A percentile compares a stretch with the other conserved stretches of the same genome.
Conservation (phyloP, 1,140 invertebrate genomes). For the Stenopsyche tienmushanensis region DNA sequence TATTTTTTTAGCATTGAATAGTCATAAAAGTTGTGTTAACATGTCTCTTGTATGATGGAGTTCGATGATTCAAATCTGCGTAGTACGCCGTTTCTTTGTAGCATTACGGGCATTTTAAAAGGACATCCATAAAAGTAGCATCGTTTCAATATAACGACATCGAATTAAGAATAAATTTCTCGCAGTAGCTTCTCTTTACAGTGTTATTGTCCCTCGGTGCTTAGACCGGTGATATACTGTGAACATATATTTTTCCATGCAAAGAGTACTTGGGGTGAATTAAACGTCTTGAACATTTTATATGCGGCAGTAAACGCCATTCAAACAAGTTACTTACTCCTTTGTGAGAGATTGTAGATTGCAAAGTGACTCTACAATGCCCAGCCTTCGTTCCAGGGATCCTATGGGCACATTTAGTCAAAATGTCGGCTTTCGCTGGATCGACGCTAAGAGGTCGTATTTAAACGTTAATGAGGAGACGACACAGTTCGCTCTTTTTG, state of each 20-base stretch:
- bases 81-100: too few relatives aligned
- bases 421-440: slow-evolving; percentile 3
- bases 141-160: too few relatives aligned
- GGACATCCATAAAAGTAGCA: too few relatives aligned
- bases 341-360: slow-evolving; percentile 20
- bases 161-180: too few relatives aligned
- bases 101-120: too few relatives aligned
- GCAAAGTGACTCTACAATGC: slow-evolving; percentile 4
- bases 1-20: too few relatives aligned
- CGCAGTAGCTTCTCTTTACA: too few relatives aligned
- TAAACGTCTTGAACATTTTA: slow-evolving; percentile 39
- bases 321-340: slow-evolving; percentile 32
- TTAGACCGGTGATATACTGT: slow-evolving; percentile 7
- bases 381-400: slow-evolving; percentile 5
- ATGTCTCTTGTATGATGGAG: too few relatives aligned
- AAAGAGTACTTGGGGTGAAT: slow-evolving; percentile 32
- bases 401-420: background rate
- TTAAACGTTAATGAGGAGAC: background rate
- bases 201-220: background rate
- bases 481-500: background rate
- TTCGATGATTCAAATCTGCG: too few relatives aligned
- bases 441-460: background rate
- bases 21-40: too few relatives aligned
- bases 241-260: slow-evolving; percentile 8
- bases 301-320: slow-evolving; percentile 37